Percentiles rank a stretch among this genome's conserved stretches.
phyloP scores from a whole-genome alignment of 2,888 invertebrate species.

The Rhogogaster chlorosoma region DNA sequence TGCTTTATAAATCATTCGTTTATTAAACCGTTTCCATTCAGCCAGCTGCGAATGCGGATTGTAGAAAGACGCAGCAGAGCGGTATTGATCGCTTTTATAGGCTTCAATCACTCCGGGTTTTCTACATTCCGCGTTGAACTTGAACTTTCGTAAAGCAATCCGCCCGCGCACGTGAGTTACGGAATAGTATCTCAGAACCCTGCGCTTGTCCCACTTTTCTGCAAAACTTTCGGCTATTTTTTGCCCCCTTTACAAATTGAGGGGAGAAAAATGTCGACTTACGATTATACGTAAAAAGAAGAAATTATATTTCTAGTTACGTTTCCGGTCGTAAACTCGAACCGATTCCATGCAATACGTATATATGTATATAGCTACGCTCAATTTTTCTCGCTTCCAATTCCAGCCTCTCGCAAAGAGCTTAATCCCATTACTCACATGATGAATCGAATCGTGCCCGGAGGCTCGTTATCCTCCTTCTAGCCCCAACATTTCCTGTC shows the following conservation, averaged over 20 bases:
- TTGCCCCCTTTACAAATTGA: not conserved
- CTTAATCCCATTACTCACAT: conserved; percentile 39
- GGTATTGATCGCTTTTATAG: conserved; percentile 49
- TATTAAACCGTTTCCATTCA: not conserved
- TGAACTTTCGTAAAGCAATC: conserved; percentile 2
- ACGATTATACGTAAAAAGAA: not conserved
- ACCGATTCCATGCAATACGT: too few species aligned
- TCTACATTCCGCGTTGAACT: conserved; percentile 6
- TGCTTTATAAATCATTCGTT: not conserved
- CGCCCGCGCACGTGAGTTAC: not conserved
- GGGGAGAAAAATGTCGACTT: not conserved
- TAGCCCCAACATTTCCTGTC: conserved; percentile 20
- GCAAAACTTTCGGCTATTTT: not conserved
- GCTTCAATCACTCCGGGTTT: conserved; percentile 6
- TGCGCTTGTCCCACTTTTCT: not conserved
- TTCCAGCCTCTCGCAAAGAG: not conserved
- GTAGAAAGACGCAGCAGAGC: conserved; percentile 18
- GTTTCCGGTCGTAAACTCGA: not conserved
- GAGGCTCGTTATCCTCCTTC: conserved; percentile 22
- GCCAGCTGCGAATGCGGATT: conserved; percentile 15
- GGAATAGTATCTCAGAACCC: not conserved
- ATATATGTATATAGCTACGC: not conserved
- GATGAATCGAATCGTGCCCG: conserved; percentile 29
- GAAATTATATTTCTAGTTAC: not conserved
- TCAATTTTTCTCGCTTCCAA: conserved; percentile 6